phyloP scores from a whole-genome alignment of 2,888 invertebrate species.

The Chouioia cunea region DNA sequence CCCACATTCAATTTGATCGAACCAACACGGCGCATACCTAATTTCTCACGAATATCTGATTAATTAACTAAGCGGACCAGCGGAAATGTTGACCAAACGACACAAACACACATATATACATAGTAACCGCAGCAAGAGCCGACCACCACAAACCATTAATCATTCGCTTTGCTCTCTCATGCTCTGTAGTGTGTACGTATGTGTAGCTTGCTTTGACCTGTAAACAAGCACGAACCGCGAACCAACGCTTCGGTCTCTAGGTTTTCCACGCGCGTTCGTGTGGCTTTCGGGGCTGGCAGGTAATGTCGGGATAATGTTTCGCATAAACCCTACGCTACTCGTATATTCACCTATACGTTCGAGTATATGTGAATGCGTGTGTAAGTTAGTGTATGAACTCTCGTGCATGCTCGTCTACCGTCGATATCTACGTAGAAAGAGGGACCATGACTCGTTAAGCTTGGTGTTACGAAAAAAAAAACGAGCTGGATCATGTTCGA shows the following conservation, averaged over 20 bases:
- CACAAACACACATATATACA: too few species aligned
- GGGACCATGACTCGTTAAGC: constrained; percentile 39
- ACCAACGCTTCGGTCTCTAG: constrained; percentile 9
- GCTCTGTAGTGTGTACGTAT: neutral
- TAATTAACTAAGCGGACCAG: constrained; percentile 61
- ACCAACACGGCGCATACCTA: constrained; percentile 35
- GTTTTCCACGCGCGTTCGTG: constrained; percentile 27
- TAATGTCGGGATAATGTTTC: constrained; percentile 67
- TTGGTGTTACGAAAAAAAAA: constrained; percentile 14
- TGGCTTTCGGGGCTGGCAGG: constrained; percentile 52
- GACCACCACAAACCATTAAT: constrained; percentile 32
- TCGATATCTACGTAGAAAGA: constrained; percentile 34
- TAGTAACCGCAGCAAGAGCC: constrained; percentile 1
- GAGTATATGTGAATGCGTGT: neutral
- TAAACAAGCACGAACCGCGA: constrained; percentile 22
- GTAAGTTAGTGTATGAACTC: neutral
- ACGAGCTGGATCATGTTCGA: neutral
- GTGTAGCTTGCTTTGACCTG: neutral
- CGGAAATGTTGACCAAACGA: constrained; percentile 42
- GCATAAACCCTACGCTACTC: constrained; percentile 64
- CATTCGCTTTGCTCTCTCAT: constrained; percentile 36
- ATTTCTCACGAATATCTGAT: constrained; percentile 62
- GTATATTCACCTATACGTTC: constrained; percentile 30
- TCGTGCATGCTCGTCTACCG: constrained; percentile 23
- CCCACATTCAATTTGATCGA: constrained; percentile 32